phyloP scores from a whole-genome alignment of 2,797 vertebrate genomes.

The Galaxias olidus region DNA sequence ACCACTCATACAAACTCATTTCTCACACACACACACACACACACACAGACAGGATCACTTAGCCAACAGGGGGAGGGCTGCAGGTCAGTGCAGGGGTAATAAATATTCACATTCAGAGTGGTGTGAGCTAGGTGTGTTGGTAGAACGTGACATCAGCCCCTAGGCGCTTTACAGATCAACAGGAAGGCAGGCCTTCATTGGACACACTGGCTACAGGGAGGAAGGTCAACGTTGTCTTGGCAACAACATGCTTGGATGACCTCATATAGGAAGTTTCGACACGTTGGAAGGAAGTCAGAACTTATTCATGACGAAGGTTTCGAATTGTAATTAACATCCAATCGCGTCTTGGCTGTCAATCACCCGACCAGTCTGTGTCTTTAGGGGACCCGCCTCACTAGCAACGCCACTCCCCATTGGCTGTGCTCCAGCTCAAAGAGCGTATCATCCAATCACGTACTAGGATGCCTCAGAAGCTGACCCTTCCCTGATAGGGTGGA shows the following conservation, averaged over 20 bases:
- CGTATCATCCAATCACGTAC: slow-evolving; percentile 57
- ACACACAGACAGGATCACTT: slow-evolving; percentile 6
- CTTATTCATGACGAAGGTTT: too few relatives aligned
- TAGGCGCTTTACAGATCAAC: too few relatives aligned
- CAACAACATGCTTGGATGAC: background rate
- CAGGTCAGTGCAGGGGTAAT: slow-evolving; percentile 70
- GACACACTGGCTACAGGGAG: background rate
- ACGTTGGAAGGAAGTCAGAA: too few relatives aligned
- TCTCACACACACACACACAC: slow-evolving; percentile 35
- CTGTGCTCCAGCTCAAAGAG: slow-evolving; percentile 45
- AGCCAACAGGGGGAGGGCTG: slow-evolving; percentile 69
- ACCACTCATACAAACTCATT: slow-evolving; percentile 16
- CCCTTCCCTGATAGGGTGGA: slow-evolving; percentile 28
- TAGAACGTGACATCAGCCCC: slow-evolving; percentile 31
- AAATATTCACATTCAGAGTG: slow-evolving; percentile 80
- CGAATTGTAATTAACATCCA: background rate
- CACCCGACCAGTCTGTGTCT: slow-evolving; percentile 35
- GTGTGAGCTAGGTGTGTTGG: slow-evolving; percentile 52
- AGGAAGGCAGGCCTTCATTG: too few relatives aligned
- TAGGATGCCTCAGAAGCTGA: slow-evolving; percentile 53
- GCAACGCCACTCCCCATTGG: slow-evolving; percentile 67
- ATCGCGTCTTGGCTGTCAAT: slow-evolving; percentile 30
- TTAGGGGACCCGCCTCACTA: slow-evolving; percentile 38
- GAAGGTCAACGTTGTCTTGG: slow-evolving; percentile 4
- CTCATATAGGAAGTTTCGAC: background rate